Conservation (phyloP, 2,797 vertebrate genomes). For the Eurystomus glaucurus region DNA sequence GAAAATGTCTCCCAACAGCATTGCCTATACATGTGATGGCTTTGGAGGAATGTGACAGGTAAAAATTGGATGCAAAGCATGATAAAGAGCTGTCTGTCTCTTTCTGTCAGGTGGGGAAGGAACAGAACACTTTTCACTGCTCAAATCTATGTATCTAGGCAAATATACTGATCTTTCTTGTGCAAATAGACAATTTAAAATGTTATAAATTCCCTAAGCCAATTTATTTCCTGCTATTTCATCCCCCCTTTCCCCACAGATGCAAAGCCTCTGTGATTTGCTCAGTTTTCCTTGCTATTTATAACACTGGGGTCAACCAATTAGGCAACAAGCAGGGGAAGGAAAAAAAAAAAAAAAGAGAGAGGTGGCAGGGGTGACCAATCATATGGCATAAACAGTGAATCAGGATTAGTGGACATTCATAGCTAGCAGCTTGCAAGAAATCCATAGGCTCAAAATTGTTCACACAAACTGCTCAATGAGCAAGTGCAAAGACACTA, state of each 20-base stretch:
- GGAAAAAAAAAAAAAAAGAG: not conserved
- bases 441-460: slow-evolving; percentile 44
- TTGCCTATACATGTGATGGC: not conserved
- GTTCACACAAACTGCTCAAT: slow-evolving; percentile 33
- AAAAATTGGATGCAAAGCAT: not conserved
- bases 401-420: slow-evolving; percentile 54
- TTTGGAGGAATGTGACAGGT: not conserved
- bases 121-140: not conserved
- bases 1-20: not conserved
- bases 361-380: slow-evolving; percentile 5
- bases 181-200: not conserved
- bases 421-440: slow-evolving; percentile 41
- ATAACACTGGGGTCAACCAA: not conserved
- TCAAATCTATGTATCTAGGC: not conserved
- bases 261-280: not conserved
- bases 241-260: not conserved
- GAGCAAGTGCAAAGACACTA: slow-evolving; percentile 10
- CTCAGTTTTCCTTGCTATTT: slow-evolving; percentile 14
- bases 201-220: not conserved
- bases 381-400: slow-evolving; percentile 18
- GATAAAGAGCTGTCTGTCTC: not conserved
- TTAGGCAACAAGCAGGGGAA: not conserved
- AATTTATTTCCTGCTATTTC: slow-evolving; percentile 23
- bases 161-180: not conserved
- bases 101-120: not conserved